Percentiles rank a stretch among this genome's conserved stretches.
Conservation (phyloP, 2,888 invertebrate genomes). For the Ferdinandea cuprea region DNA sequence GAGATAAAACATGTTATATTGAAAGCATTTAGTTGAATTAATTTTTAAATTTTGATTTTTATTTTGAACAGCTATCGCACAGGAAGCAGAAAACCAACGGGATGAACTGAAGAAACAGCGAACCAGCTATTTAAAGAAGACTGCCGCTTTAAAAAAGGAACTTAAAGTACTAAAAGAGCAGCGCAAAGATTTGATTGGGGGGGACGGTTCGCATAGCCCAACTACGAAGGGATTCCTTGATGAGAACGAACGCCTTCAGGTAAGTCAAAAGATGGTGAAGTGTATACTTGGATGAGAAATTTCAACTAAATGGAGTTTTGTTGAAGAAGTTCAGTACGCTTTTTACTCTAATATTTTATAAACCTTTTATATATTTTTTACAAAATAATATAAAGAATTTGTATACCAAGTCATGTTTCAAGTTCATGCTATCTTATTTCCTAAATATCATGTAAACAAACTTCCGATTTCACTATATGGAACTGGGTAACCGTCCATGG, state of each 20-base stretch:
- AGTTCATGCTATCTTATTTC: no score
- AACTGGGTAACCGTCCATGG: no score
- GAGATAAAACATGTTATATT: not conserved
- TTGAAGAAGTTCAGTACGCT: constrained; percentile 45
- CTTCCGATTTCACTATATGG: no score
- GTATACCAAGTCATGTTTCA: no score
- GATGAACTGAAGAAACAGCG: constrained; percentile 91
- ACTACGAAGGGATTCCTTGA: constrained; percentile 91
- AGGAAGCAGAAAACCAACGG: constrained; percentile 92
- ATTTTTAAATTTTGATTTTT: constrained; percentile 6
- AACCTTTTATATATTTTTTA: not conserved
- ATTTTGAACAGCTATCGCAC: constrained; percentile 87
- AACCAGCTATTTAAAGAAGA: constrained; percentile 91
- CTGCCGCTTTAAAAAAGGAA: constrained; percentile 89
- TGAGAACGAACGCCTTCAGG: constrained; percentile 93
- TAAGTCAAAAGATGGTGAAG: constrained; percentile 82
- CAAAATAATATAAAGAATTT: not conserved
- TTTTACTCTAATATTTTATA: no score
- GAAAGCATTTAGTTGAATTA: not conserved
- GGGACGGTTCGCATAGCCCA: constrained; percentile 85
- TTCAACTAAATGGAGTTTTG: constrained; percentile 34
- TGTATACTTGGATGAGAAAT: constrained; percentile 20
- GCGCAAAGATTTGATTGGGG: constrained; percentile 88
- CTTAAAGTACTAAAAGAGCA: constrained; percentile 91
- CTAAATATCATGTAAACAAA: no score